phyloP scores from a whole-genome alignment of 2,888 invertebrate species.

The Euphydryas editha region DNA sequence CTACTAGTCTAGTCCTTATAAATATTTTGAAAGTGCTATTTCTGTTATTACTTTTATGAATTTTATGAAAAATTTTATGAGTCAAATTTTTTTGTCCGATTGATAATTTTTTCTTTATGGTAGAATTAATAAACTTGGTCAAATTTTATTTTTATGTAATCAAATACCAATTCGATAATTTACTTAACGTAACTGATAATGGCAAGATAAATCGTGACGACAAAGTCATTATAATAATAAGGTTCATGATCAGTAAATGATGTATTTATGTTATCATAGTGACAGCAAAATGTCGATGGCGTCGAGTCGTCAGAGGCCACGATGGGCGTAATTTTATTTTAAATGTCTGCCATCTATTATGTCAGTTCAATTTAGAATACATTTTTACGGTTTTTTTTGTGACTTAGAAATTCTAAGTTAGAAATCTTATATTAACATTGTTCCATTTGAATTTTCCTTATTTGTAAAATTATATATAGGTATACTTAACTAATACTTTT shows the following conservation, averaged over 20 bases:
- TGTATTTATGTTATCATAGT: conserved; percentile 33
- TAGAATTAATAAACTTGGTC: too few species aligned
- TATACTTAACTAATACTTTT: background rate
- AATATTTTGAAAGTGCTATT: too few species aligned
- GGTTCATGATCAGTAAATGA: background rate
- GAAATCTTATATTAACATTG: background rate
- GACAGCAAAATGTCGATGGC: conserved; percentile 37
- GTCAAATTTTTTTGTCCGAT: too few species aligned
- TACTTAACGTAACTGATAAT: too few species aligned
- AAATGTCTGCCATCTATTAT: background rate
- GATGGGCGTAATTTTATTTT: conserved; percentile 34
- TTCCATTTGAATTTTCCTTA: background rate
- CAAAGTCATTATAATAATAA: background rate
- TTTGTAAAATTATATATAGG: background rate
- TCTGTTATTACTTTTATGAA: too few species aligned
- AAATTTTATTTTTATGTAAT: too few species aligned
- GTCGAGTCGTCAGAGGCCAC: conserved; percentile 38
- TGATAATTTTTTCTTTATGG: too few species aligned
- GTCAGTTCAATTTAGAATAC: background rate
- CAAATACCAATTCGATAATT: too few species aligned
- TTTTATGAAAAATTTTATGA: too few species aligned
- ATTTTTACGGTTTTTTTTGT: background rate
- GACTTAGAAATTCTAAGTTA: background rate
- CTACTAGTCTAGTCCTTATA: too few species aligned
- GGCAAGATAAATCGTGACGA: too few species aligned